Conservation (phyloP, 2,888 invertebrate genomes). For the Protophormia terraenovae region DNA sequence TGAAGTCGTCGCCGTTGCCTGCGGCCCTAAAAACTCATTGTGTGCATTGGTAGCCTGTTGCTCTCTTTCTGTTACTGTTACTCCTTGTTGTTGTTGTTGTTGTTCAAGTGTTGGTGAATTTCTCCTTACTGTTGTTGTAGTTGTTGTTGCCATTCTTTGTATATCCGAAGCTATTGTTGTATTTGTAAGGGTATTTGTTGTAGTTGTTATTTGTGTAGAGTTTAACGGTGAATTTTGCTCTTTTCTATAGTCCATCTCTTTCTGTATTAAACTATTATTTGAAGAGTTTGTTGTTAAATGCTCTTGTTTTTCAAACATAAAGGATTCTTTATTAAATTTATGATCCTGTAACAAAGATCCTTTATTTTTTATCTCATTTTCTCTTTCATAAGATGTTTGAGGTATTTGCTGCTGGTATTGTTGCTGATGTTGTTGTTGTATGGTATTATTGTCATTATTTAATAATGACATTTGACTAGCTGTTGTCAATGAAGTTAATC, state of each 20-base stretch:
- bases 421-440: slow-evolving; percentile 27
- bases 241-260: slow-evolving; percentile 52
- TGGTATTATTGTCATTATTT: slow-evolving; percentile 19
- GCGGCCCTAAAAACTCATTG: slow-evolving; percentile 55
- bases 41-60: slow-evolving; percentile 69
- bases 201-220: neutral
- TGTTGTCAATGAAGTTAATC: slow-evolving; percentile 19
- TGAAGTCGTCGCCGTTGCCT: slow-evolving; percentile 27
- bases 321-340: slow-evolving; percentile 32
- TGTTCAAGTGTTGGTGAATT: slow-evolving; percentile 68
- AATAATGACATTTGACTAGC: neutral
- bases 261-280: slow-evolving; percentile 20
- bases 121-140: slow-evolving; percentile 27
- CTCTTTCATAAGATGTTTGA: slow-evolving; percentile 33
- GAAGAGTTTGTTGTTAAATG: slow-evolving; percentile 19
- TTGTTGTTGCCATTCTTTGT: slow-evolving; percentile 45
- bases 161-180: slow-evolving; percentile 44
- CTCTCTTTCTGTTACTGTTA: slow-evolving; percentile 55
- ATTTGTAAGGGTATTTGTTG: slow-evolving; percentile 17
- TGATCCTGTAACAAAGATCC: slow-evolving; percentile 21
- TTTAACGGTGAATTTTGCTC: slow-evolving; percentile 52
- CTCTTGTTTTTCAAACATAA: slow-evolving; percentile 25
- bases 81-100: slow-evolving; percentile 52
- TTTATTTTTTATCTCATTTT: slow-evolving; percentile 33
- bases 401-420: slow-evolving; percentile 9